A percentile compares a stretch with the other conserved stretches of the same genome.
phyloP scores from a whole-genome alignment of 1,140 invertebrate species.

The Rhagoletis zephyria region DNA sequence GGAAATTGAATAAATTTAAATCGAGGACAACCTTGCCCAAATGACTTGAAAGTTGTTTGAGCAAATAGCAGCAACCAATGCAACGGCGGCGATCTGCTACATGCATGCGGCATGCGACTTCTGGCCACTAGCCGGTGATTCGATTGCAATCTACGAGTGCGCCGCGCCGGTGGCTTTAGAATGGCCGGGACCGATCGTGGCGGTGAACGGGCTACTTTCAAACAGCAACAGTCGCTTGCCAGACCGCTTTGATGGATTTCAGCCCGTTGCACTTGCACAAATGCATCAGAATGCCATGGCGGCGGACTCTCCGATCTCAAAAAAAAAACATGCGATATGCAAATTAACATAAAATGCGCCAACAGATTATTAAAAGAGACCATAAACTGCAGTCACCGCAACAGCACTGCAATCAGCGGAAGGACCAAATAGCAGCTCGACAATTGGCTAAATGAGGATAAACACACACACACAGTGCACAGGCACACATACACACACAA shows the following conservation, averaged over 20 bases:
- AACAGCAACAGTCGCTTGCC: neutral
- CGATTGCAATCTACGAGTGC: constrained; percentile 33
- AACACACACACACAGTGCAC: neutral
- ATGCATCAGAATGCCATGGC: no score
- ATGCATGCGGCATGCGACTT: neutral
- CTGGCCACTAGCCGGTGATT: constrained; percentile 12
- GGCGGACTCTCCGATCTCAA: neutral
- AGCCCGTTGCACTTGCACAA: neutral
- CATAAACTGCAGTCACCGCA: neutral
- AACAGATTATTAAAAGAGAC: neutral
- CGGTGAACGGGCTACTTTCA: constrained; percentile 24
- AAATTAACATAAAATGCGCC: neutral
- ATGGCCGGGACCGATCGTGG: constrained; percentile 12
- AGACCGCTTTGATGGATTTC: constrained; percentile 4
- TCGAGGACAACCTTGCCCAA: constrained; percentile 51
- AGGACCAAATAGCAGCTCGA: neutral
- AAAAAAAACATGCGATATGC: neutral
- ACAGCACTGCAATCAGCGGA: neutral
- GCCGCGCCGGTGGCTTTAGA: neutral
- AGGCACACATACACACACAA: neutral
- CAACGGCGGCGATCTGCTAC: neutral
- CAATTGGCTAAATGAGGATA: neutral
- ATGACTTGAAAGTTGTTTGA: constrained; percentile 45
- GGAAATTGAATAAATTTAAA: constrained; percentile 51
- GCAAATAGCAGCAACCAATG: neutral